phyloP scores from a whole-genome alignment of 2,888 invertebrate species.

The Dryococelus australis region DNA sequence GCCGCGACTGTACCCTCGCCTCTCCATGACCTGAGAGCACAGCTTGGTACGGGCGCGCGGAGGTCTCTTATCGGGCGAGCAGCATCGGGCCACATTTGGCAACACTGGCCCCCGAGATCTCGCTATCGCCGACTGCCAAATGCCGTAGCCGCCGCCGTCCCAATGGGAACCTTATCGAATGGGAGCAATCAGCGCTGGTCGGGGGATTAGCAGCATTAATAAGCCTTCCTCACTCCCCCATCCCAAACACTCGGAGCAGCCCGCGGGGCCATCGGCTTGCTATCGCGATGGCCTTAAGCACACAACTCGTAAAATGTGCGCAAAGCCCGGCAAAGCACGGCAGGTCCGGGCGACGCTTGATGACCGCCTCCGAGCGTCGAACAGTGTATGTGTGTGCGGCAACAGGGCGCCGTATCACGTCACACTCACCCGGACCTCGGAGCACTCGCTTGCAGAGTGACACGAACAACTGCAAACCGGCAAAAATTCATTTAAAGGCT shows the following conservation, averaged over 20 bases:
- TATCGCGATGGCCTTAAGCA: conserved; percentile 41
- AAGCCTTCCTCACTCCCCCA: conserved; percentile 20
- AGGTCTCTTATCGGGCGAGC: conserved; percentile 32
- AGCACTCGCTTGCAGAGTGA: too few relatives aligned
- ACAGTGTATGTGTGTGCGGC: background rate
- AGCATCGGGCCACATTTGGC: conserved; percentile 39
- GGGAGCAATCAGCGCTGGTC: conserved; percentile 34
- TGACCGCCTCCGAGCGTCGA: background rate
- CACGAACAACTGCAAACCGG: too few relatives aligned
- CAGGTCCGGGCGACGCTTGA: background rate
- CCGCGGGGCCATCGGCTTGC: background rate
- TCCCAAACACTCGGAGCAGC: background rate
- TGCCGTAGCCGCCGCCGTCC: conserved; percentile 31
- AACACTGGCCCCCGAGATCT: conserved; percentile 38
- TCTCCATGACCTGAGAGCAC: conserved; percentile 25
- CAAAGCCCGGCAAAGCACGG: background rate
- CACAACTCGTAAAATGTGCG: conserved; percentile 37
- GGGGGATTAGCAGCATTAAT: conserved; percentile 28
- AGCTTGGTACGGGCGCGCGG: conserved; percentile 40
- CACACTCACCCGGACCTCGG: too few relatives aligned
- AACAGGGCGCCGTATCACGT: too few relatives aligned
- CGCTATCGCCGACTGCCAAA: conserved; percentile 39
- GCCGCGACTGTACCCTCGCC: background rate
- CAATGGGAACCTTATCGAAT: conserved; percentile 37
- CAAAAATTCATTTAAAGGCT: too few relatives aligned